Evolutionary conservation across 2,113 vertebrate genomes (phyloP).

Genomic region (Paratilapia polleni): DNA sequence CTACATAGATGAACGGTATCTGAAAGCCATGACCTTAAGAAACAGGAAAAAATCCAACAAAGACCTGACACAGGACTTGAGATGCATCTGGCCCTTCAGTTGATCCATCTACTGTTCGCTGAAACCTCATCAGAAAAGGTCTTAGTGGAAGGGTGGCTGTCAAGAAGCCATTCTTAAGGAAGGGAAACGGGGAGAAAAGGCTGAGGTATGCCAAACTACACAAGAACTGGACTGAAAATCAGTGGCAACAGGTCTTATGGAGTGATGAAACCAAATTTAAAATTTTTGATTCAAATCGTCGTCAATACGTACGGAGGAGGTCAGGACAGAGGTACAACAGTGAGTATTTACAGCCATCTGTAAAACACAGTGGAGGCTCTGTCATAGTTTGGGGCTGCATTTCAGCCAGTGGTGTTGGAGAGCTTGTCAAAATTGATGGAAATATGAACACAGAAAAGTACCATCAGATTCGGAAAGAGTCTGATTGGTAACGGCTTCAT

Average conservation of each 20-base stretch:
- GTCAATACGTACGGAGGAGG: not conserved
- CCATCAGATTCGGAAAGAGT: too few relatives aligned
- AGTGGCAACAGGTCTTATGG: not conserved
- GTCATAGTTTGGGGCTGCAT: not conserved
- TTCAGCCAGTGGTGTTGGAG: too few relatives aligned
- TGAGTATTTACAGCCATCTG: not conserved
- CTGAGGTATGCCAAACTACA: not conserved
- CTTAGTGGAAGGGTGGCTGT: not conserved
- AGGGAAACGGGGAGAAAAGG: too few relatives aligned
- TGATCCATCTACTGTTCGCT: not conserved
- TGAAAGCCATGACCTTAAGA: not conserved
- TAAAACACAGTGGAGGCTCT: not conserved
- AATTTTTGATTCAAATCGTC: not conserved
- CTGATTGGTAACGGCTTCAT: too few relatives aligned
- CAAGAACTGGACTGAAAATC: not conserved
- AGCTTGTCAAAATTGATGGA: too few relatives aligned
- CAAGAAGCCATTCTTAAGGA: too few relatives aligned
- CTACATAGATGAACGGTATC: rapidly evolving
- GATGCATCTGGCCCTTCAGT: not conserved
- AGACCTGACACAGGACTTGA: rapidly evolving
- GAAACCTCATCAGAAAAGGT: not conserved
- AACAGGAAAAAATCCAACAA: not conserved
- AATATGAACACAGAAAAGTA: not conserved
- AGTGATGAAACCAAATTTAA: not conserved
- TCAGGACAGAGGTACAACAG: not conserved